Conservation (phyloP, 1,140 invertebrate genomes). For the Plectrocnemia conspersa region DNA sequence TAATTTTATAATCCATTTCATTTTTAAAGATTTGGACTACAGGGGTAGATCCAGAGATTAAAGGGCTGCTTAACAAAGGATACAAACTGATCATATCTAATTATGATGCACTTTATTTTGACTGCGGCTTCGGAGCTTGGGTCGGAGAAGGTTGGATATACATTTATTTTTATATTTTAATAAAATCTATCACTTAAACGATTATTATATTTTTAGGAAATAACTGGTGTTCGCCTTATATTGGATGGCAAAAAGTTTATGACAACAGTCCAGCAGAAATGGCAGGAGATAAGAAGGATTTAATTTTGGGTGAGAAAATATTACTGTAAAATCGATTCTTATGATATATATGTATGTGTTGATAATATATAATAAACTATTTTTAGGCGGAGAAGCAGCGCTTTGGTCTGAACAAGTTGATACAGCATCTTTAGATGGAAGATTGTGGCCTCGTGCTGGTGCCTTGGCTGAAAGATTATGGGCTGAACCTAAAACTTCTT, state of each 20-base stretch:
- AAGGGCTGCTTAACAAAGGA: constrained; percentile 61
- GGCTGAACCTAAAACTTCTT: constrained; percentile 56
- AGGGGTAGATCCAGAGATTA: constrained; percentile 57
- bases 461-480: constrained; percentile 78
- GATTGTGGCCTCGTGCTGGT: constrained; percentile 73
- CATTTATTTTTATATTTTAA: constrained; percentile 9
- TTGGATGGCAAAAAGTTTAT: constrained; percentile 83
- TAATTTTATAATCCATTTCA: too few relatives aligned
- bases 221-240: constrained; percentile 86
- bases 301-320: constrained; percentile 50
- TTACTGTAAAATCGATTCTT: neutral
- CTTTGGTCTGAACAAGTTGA: constrained; percentile 80
- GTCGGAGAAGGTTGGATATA: constrained; percentile 50
- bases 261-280: constrained; percentile 65
- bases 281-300: constrained; percentile 49
- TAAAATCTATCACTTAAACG: neutral
- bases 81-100: constrained; percentile 77
- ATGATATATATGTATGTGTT: neutral
- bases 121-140: constrained; percentile 71
- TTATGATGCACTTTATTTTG: constrained; percentile 78
- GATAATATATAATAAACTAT: neutral
- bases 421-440: constrained; percentile 57
- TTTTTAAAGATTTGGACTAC: constrained; percentile 67
- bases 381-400: constrained; percentile 67
- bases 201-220: constrained; percentile 51